phyloP scores from a whole-genome alignment of 2,888 invertebrate genomes.

The Thelaira solivaga region DNA sequence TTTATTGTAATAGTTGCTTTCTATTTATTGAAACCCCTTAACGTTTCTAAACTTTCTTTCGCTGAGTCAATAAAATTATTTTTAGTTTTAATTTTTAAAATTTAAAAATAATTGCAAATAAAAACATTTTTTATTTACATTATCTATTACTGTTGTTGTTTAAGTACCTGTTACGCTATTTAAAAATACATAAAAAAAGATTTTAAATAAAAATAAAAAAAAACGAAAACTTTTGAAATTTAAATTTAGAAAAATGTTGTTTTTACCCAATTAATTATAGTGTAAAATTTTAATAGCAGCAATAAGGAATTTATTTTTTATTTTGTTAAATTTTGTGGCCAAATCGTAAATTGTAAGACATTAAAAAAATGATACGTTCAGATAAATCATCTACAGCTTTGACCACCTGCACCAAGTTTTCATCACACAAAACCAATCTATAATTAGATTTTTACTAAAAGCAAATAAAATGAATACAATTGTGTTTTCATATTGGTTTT shows the following conservation, averaged over 20 bases:
- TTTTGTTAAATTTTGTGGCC: not conserved
- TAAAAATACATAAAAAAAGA: not conserved
- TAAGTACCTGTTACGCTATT: constrained; percentile 12
- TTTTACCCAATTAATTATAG: constrained; percentile 1
- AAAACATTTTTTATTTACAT: constrained; percentile 9
- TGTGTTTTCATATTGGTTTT: not conserved
- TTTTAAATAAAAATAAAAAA: not conserved
- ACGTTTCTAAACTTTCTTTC: not conserved
- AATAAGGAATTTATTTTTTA: constrained; percentile 8
- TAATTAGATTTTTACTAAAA: constrained; percentile 6
- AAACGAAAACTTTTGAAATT: not conserved
- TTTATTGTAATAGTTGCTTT: too few relatives aligned
- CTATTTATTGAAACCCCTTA: constrained; percentile 1
- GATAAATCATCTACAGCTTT: not conserved
- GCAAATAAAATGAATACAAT: not conserved
- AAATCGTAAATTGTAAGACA: not conserved
- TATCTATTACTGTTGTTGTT: not conserved
- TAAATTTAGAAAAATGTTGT: not conserved
- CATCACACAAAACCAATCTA: constrained; percentile 19
- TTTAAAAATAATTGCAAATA: constrained; percentile 43
- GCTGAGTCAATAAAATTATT: constrained; percentile 56
- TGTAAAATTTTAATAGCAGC: not conserved
- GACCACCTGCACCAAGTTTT: constrained; percentile 30
- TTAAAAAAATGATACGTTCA: not conserved
- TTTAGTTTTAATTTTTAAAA: constrained; percentile 52